phyloP scores from a whole-genome alignment of 2,113 vertebrate species.

The Seriola dumerili region DNA sequence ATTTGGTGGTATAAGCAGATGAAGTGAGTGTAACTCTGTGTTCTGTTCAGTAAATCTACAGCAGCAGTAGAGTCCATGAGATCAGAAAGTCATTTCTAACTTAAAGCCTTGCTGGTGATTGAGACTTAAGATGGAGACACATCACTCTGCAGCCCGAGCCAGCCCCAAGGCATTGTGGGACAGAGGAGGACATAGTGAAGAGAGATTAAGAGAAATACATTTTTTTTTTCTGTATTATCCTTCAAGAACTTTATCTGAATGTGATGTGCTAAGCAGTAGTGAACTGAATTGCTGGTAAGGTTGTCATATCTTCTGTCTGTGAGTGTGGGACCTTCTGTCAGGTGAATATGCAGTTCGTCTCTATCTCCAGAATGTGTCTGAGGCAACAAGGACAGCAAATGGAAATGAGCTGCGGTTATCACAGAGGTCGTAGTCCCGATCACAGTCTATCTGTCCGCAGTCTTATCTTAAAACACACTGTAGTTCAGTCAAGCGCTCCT shows the following conservation, averaged over 20 bases:
- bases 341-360: constrained; percentile 44
- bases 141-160: constrained; percentile 37
- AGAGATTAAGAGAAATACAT: constrained; percentile 68
- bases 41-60: constrained; percentile 44
- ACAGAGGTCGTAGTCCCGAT: constrained; percentile 62
- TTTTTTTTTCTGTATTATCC: constrained; percentile 55
- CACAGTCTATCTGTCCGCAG: constrained; percentile 56
- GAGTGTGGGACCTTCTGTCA: constrained; percentile 57
- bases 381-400: constrained; percentile 63
- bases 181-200: constrained; percentile 45
- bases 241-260: constrained; percentile 65
- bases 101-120: constrained; percentile 67
- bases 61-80: constrained; percentile 9
- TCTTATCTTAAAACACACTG: constrained; percentile 47
- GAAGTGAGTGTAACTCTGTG: constrained; percentile 20
- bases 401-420: constrained; percentile 70
- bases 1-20: constrained; percentile 26
- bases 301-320: constrained; percentile 62
- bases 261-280: constrained; percentile 41
- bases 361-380: constrained; percentile 45
- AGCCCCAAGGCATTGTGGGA: constrained; percentile 57
- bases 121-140: constrained; percentile 66
- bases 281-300: constrained; percentile 42
- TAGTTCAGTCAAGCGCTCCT: constrained; percentile 9
- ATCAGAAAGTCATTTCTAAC: constrained; percentile 72